phyloP scores from a whole-genome alignment of 1,140 invertebrate genomes.

The Luehdorfia chinensis region DNA sequence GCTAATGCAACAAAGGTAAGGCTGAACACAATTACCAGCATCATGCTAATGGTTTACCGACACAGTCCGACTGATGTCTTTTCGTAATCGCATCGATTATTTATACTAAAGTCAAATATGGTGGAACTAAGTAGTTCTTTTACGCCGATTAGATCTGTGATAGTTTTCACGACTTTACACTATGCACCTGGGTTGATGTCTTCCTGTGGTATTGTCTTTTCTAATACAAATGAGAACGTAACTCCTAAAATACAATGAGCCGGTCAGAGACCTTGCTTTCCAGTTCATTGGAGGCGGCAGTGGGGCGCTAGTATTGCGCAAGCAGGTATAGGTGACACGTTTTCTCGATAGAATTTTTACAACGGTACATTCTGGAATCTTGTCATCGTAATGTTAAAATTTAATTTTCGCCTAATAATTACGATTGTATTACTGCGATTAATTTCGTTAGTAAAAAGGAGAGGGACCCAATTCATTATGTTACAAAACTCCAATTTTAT shows the following conservation, averaged over 20 bases:
- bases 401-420: too few species aligned
- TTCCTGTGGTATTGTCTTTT: constrained; percentile 75
- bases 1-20: constrained; percentile 37
- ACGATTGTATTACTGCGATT: too few species aligned
- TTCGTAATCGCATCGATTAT: constrained; percentile 58
- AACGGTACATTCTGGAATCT: constrained; percentile 16
- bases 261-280: constrained; percentile 71
- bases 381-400: too few species aligned
- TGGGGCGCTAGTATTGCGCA: constrained; percentile 63
- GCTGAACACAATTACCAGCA: constrained; percentile 51
- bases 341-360: constrained; percentile 46
- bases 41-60: constrained; percentile 52
- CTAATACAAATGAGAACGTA: constrained; percentile 66
- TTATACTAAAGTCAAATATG: constrained; percentile 68
- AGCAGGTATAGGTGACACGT: constrained; percentile 57
- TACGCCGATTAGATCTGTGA: constrained; percentile 41
- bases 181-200: constrained; percentile 55
- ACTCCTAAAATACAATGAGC: constrained; percentile 60
- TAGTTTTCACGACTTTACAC: constrained; percentile 59
- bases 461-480: too few species aligned
- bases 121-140: constrained; percentile 65
- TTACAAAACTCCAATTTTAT: too few species aligned
- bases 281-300: constrained; percentile 64
- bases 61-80: constrained; percentile 62
- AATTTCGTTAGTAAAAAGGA: too few species aligned